Evolutionary conservation across 2,113 vertebrate genomes (phyloP).

Genomic region (Donacobius atricapilla): DNA sequence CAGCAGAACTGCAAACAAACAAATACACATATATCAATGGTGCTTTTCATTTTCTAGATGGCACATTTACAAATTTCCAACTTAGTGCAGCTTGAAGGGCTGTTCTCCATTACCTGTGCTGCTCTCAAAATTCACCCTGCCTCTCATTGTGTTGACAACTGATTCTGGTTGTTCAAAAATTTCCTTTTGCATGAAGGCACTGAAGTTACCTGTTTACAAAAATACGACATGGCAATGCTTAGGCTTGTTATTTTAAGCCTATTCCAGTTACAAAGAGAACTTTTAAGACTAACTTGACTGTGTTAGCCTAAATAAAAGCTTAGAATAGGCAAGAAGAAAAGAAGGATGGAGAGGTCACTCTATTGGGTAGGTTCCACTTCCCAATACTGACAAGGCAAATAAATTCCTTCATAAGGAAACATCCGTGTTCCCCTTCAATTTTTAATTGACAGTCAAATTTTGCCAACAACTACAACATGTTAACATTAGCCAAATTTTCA

Average conservation of each 20-base stretch:
- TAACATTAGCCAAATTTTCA: neutral
- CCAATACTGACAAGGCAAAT: neutral
- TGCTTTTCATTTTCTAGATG: neutral
- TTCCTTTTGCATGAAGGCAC: conserved; percentile 97
- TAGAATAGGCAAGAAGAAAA: neutral
- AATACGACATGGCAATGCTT: neutral
- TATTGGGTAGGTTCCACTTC: neutral
- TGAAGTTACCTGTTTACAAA: conserved; percentile 84
- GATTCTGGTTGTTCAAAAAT: conserved; percentile 98
- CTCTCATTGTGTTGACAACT: conserved; percentile 94
- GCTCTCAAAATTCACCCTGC: conserved; percentile 90
- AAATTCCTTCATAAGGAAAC: neutral
- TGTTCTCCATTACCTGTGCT: conserved; percentile 78
- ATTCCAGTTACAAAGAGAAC: neutral
- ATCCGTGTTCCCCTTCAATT: neutral
- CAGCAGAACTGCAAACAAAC: conserved; percentile 79
- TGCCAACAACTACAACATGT: neutral
- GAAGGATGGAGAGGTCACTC: neutral
- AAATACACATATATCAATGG: neutral
- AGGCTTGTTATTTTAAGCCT: neutral
- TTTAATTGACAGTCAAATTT: neutral
- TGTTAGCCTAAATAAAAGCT: neutral
- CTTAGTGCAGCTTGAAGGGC: neutral
- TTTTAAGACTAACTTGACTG: neutral
- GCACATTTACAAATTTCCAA: neutral